Evolutionary conservation across 2,888 invertebrate genomes (phyloP), one percentile per base, ranked within the genome.

Genomic region (Oxystoma pomonae): DNA sequence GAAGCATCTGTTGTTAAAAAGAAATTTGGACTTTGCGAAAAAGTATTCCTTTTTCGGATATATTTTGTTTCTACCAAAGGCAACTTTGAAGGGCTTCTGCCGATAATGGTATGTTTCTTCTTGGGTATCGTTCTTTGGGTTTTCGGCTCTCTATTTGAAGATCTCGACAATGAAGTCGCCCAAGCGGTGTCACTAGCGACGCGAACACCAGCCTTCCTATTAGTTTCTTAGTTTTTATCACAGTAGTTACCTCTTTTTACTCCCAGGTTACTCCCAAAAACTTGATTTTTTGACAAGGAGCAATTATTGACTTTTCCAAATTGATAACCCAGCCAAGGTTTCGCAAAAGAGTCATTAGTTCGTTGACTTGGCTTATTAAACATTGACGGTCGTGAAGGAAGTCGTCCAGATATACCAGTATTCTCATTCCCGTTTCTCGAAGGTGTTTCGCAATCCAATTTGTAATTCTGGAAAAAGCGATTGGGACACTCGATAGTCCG

Each of bases 381-480:
- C 16, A 16, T 16, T 17, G 12, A 1, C 51, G 53, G 22, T 57
- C 22, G 17, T 52, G 57, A 20, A 53, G 22, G 12, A 52, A 60
- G 69, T 12, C 70, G 71, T 72, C 72, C 1, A 72, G 59, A 21
- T 71, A 74, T 0, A 73, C 71, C 5, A 72, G 58, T 2, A 68
- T 60, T 51, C 68, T 61, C n/a, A 70, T 67, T 0, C 62, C 62
- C 57, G 18, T 63, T n/a, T 58, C 1, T 16, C 69, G 58, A 1
- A 72, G 59, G 1, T 16, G 1, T 1, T 55, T 49, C 12, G 69
- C 71, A 1, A 71, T n/a, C 70, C 71, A 71, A 58, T 71, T 71
- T 51, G 69, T 61, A 1, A 71, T 19, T 1, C 63, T 57, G 1
- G 71, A 66, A 53, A 72, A 72, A 9, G 66, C 64, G 19, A 57